phyloP scores from a whole-genome alignment of 2,797 vertebrate genomes.

The Setipinna tenuifilis region DNA sequence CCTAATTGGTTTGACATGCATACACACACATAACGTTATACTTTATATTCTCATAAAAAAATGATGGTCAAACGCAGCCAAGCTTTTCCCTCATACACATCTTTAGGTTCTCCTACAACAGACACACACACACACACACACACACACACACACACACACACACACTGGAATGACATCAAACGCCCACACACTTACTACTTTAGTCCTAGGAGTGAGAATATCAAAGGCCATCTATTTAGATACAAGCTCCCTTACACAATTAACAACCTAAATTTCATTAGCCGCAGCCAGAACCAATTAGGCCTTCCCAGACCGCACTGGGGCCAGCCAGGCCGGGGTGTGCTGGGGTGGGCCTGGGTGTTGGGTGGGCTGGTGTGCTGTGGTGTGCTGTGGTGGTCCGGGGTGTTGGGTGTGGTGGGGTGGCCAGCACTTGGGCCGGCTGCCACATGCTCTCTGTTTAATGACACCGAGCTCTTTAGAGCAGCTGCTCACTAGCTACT shows the following conservation, averaged over 20 bases:
- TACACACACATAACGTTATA: no score
- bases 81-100: no score
- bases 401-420: no score
- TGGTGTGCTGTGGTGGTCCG: no score
- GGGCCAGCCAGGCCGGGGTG: neutral
- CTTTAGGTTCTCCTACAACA: slow-evolving; percentile 29
- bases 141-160: neutral
- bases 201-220: slow-evolving; percentile 27
- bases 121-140: neutral
- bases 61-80: no score
- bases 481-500: no score
- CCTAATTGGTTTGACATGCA: no score
- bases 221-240: slow-evolving; percentile 38
- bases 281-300: slow-evolving; percentile 27
- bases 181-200: slow-evolving; percentile 12
- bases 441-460: no score
- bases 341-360: neutral
- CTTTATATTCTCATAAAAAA: no score
- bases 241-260: slow-evolving; percentile 24
- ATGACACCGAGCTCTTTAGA: no score
- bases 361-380: neutral
- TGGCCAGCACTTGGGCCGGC: no score
- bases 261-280: slow-evolving; percentile 31
- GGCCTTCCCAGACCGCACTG: slow-evolving; percentile 3
- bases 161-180: slow-evolving; percentile 8